A percentile compares a stretch with the other conserved stretches of the same genome.
phyloP scores from a whole-genome alignment of 2,888 invertebrate genomes.

The Drosophila anomalata region DNA sequence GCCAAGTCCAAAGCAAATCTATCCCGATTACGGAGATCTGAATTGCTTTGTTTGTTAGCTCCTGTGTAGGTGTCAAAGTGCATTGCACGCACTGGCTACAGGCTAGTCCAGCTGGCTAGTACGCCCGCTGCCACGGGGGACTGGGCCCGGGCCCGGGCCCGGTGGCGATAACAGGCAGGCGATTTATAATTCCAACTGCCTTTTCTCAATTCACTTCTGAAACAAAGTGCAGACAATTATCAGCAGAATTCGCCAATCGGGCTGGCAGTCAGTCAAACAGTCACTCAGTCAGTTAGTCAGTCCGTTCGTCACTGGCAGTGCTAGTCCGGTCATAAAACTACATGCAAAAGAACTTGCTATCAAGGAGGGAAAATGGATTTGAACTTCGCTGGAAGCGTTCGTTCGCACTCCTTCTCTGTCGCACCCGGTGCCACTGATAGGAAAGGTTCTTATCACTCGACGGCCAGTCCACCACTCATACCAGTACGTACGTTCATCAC shows the following conservation, averaged over 20 bases:
- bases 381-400: conserved; percentile 67
- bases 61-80: conserved; percentile 52
- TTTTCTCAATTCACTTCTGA: conserved; percentile 17
- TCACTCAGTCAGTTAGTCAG: conserved; percentile 41
- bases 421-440: conserved; percentile 22
- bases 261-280: conserved; percentile 36
- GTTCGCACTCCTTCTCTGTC: conserved; percentile 2
- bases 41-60: conserved; percentile 37
- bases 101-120: conserved; percentile 15
- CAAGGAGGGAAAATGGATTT: conserved; percentile 73
- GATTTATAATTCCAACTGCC: conserved; percentile 16
- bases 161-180: conserved; percentile 15
- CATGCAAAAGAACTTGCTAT: conserved; percentile 68
- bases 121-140: neutral
- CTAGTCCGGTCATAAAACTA: conserved; percentile 60
- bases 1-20: conserved; percentile 41
- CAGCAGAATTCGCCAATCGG: conserved; percentile 45
- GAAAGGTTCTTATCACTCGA: conserved; percentile 41
- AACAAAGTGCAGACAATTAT: conserved; percentile 49
- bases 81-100: conserved; percentile 39
- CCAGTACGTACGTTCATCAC: conserved; percentile 5
- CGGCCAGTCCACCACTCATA: conserved; percentile 6
- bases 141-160: conserved; percentile 4
- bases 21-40: conserved; percentile 23
- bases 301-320: conserved; percentile 32